Base-by-base conservation (phyloP, 2,113 vertebrate genomes). In the Etheostoma cragini region DNA sequence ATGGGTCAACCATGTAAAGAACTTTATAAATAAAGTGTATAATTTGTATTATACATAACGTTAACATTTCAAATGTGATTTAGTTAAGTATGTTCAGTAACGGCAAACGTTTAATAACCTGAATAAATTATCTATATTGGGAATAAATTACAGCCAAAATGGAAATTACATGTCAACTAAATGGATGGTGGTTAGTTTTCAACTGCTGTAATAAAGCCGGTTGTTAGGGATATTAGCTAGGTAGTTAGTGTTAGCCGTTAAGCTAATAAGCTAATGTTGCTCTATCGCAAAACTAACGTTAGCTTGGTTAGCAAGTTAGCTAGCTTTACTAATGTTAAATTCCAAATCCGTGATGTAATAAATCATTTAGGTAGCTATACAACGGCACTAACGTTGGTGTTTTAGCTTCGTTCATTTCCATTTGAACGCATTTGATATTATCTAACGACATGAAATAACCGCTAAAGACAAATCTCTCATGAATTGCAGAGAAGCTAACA, bases 181-280 rank as follows among this genome's bases (percentile, higher is more conserved):
- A 38, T 19, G 46, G 15, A 19, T 62, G 17, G 0, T 7, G 60
- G 6, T 47, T 42, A 8, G 10, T 49, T 77, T 73, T 58, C 15
- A 14, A 50, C 61, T 64, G 62, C 17, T 67, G 38, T 13, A 50
- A 38, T 56, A 47, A 88, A 80, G 78, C 88, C 80, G 82, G 87
- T 67, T 42, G 38, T 38, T 10, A 1, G 38, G 2, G 79, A 22
- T 68, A 26, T 68, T 70, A 58, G 80, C 80, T 75, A 73, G 66
- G 65, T 70, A 61, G 80, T 78, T 75, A 74, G 67, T 66, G 50
- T 76, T 79, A 84, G 78, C 89, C 47, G n/a, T 49, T 50, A 10
- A 65, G 88, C 86, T 87, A 83, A 57, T 64, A 58, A 26, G 87
- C 73, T 80, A 84, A 78, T 14, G 76, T 60, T 75, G 57, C 30